Percentiles rank a stretch among this genome's conserved stretches.
Evolutionary conservation across 2,797 vertebrate species (phyloP).

Genomic region (Myotis planiceps): DNA sequence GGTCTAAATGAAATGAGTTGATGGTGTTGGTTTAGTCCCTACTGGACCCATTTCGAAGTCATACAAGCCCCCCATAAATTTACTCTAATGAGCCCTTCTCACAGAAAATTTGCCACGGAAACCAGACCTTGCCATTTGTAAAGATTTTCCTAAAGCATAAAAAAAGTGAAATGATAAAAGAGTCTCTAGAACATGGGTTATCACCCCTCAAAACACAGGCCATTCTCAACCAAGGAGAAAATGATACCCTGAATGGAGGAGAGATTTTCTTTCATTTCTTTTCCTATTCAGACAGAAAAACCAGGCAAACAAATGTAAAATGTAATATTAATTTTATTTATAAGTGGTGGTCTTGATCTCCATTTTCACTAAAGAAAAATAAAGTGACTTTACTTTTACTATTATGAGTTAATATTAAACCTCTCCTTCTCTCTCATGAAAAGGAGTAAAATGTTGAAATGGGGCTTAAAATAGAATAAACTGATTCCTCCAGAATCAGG

Average conservation of each 20-base stretch:
- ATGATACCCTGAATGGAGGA: fast-evolving
- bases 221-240: background rate
- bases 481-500: background rate
- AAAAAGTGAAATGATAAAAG: background rate
- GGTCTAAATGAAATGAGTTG: slow-evolving; percentile 46
- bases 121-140: background rate
- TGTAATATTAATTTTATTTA: background rate
- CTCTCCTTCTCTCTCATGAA: background rate
- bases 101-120: background rate
- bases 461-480: background rate
- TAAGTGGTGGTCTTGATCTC: background rate
- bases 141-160: background rate
- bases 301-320: background rate
- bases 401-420: background rate
- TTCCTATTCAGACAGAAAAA: background rate
- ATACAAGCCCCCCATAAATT: background rate
- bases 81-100: background rate
- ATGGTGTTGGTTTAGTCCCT: slow-evolving; percentile 50
- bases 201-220: background rate
- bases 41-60: background rate
- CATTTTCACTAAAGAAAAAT: background rate
- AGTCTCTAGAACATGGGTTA: background rate
- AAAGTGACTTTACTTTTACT: background rate
- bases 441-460: background rate
- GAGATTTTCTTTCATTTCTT: background rate